Evolutionary conservation across 2,797 vertebrate genomes (phyloP), one percentile per base, ranked within the genome.

Genomic region (Taenioides sp.): DNA sequence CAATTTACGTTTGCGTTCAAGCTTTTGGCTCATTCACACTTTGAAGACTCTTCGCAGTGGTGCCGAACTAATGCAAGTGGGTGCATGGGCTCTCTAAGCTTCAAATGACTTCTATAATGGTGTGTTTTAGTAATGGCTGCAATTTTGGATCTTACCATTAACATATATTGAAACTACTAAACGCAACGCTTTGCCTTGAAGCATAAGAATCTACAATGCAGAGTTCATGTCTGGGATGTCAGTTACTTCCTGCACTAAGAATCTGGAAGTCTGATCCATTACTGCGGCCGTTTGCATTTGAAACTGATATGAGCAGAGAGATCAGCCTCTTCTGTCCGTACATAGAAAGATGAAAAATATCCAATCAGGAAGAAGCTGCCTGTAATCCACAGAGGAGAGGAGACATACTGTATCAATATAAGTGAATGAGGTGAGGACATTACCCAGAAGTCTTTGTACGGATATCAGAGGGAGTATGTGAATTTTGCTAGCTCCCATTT

Each of bases 221-320:
- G 63, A 72, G 64, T 77, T 85, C 50, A 52, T 40, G 58, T 66
- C 73, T 75, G 55, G n/a, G 55, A 78, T 67, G 63, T 57, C 57
- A 66, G 23, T 25, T 64, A 11, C 66, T 74, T 82, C 80, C 76
- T 75, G 64, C 73, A 74, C 69, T 70, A 0, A 62, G 73, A 82
- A 74, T 71, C 37, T 47, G 10, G 37, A 64, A 67, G 54, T 69
- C 65, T 58, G 37, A 25, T 80, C 59, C 1, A 22, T 76, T 63
- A 63, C 68, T 80, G 57, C 17, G 59, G 71, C 79, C 65, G 72
- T 78, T 75, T 47, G 22, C 62, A 74, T 82, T 69, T 77, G 76
- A 89, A 87, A 86, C 71, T 65, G 73, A 88, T 84, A 81, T 67
- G 7, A 77, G 76, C 75, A 74, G 76, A 81, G 43, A 78, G 76